phyloP scores from a whole-genome alignment of 2,113 vertebrate genomes.

The Pleuronectes platessa region DNA sequence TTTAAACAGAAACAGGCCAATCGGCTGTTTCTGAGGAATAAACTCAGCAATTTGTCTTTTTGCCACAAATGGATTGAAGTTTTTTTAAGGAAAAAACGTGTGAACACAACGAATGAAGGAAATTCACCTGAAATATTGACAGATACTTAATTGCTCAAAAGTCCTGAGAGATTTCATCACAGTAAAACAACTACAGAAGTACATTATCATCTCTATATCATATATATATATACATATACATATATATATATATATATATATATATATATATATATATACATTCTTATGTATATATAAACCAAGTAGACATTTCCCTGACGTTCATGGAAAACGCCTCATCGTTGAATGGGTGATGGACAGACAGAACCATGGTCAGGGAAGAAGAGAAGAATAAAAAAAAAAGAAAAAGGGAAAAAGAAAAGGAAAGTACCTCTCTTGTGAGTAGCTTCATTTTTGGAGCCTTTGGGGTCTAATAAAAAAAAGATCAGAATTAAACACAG shows the following conservation, averaged over 20 bases:
- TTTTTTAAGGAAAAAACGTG: slow-evolving; percentile 4
- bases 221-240: not conserved
- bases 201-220: slow-evolving; percentile 14
- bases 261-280: not conserved
- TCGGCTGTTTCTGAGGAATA: not conserved
- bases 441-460: slow-evolving; percentile 87
- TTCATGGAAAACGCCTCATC: slow-evolving; percentile 37
- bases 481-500: slow-evolving; percentile 88
- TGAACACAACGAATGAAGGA: too few species aligned
- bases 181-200: slow-evolving; percentile 21
- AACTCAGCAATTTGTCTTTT: not conserved
- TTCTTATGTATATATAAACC: not conserved
- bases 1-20: not conserved
- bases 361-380: slow-evolving; percentile 53
- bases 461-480: slow-evolving; percentile 88
- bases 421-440: slow-evolving; percentile 88
- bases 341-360: slow-evolving; percentile 30
- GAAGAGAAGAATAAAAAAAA: slow-evolving; percentile 36
- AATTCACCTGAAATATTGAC: not conserved
- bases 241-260: too few species aligned
- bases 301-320: slow-evolving; percentile 36
- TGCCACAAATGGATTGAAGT: too few species aligned
- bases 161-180: slow-evolving; percentile 1
- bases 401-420: slow-evolving; percentile 56
- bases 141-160: slow-evolving; percentile 22